phyloP scores from a whole-genome alignment of 2,888 invertebrate species.

The Phengaris arion region DNA sequence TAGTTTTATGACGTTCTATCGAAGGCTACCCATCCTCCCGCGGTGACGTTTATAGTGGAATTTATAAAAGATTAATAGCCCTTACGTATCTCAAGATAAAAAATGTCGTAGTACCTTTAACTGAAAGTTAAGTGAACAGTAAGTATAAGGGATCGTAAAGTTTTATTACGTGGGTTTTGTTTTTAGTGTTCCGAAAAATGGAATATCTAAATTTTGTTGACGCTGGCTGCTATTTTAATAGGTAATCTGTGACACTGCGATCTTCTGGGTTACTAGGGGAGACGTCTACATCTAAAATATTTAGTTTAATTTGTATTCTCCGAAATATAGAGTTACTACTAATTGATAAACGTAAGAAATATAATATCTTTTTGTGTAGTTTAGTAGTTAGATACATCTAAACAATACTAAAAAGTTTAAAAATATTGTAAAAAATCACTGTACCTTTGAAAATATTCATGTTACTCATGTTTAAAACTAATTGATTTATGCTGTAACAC shows the following conservation, averaged over 20 bases:
- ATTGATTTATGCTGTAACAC: no score
- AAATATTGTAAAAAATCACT: no score
- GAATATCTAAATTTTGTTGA: background rate
- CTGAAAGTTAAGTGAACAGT: background rate
- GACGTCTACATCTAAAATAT: no score
- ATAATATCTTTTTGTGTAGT: no score
- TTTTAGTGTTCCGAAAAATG: background rate
- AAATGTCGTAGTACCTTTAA: background rate
- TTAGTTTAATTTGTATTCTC: no score
- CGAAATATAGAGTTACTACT: no score
- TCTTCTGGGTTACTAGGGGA: background rate
- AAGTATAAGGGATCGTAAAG: background rate
- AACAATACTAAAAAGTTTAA: no score
- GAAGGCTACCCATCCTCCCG: background rate
- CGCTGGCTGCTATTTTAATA: no score
- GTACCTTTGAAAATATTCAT: no score
- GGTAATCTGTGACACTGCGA: background rate
- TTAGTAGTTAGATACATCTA: no score
- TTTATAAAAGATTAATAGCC: background rate
- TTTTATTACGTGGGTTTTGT: background rate
- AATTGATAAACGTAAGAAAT: no score
- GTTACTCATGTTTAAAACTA: no score
- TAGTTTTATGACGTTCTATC: slow-evolving; percentile 16
- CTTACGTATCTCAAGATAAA: background rate
- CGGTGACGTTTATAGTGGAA: slow-evolving; percentile 8